Evolutionary conservation across 1,140 invertebrate species (phyloP).

Genomic region (Laupala kohalensis): DNA sequence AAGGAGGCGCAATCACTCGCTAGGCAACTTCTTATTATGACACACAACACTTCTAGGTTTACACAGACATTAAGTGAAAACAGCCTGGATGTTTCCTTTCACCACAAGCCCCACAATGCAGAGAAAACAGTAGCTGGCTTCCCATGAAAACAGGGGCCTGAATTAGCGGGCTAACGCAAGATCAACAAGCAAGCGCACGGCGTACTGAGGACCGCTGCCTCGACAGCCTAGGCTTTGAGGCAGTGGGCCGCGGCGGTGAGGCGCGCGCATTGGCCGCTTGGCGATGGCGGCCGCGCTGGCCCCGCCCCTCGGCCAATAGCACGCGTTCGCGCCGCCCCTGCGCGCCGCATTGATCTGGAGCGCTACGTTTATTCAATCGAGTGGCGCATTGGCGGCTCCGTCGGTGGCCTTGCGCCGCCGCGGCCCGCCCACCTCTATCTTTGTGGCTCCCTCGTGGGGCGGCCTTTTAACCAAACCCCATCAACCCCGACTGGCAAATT

Average conservation of each 20-base stretch:
- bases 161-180: conserved; percentile 20
- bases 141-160: conserved; percentile 16
- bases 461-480: conserved; percentile 7
- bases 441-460: neutral
- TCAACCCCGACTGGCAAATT: conserved; percentile 13
- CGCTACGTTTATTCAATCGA: conserved; percentile 8
- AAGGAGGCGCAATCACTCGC: conserved; percentile 6
- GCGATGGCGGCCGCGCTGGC: conserved; percentile 6
- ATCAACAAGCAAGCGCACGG: conserved; percentile 17
- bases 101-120: conserved; percentile 17
- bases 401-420: conserved; percentile 1
- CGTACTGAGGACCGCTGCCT: neutral
- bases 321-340: neutral
- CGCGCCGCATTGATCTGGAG: conserved; percentile 4
- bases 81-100: conserved; percentile 25
- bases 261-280: conserved; percentile 3
- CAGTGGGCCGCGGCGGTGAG: neutral
- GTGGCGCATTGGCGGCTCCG: conserved; percentile 9
- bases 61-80: conserved; percentile 26
- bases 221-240: conserved; percentile 1
- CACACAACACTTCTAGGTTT: conserved; percentile 22
- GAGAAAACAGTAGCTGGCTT: conserved; percentile 12
- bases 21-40: conserved; percentile 20
- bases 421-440: conserved; percentile 6
- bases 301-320: neutral